Base-by-base conservation (phyloP, 2,888 invertebrate species). In the Metopia argyrocephala region DNA sequence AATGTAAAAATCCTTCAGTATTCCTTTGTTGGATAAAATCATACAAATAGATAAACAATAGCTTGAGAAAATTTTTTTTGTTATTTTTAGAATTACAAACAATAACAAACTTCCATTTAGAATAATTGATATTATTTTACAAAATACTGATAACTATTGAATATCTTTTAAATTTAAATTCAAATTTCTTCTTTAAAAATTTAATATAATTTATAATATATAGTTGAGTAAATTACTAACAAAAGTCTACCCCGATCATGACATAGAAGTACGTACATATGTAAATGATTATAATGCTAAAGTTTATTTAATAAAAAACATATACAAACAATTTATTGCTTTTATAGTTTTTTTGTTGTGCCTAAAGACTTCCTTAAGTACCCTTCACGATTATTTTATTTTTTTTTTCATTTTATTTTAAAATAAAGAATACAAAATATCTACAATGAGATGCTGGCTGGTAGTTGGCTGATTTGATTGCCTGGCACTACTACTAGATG, bases 301-400 rank as follows among this genome's bases (percentile, higher is more conserved):
- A 20, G 12, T 21, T n/a, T 28, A 59, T 66, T 66, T 31, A 68
- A 75, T 68, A 62, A 54, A 76, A 76, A n/a, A 66, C 7, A 21
- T 12, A 27, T 50, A 21, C 7, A 50, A 18, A 50, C 21, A 9
- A 20, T 50, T 50, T 50, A 50, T 50, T 50, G 7, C 3, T 68
- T 28, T 76, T 61, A 54, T 61, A 54, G 20, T 54, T 68, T 59
- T 59, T n/a, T 59, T 28, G 20, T 27, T n/a, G n/a, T 56, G 23
- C 65, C 61, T 75, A 12, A 65, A 70, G 75, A 70, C 56, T 79
- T 75, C 79, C 79, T 79, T 71, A 79, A 79, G 79, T 76, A 79
- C 74, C 74, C 75, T 70, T 75, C 56, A 57, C 56, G 50, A 64
- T 62, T 27, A 38, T 12, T 12, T 38, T 31, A 12, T 12, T 15